Conservation (phyloP, 2,888 invertebrate species). For the Sminthurinus aureus region DNA sequence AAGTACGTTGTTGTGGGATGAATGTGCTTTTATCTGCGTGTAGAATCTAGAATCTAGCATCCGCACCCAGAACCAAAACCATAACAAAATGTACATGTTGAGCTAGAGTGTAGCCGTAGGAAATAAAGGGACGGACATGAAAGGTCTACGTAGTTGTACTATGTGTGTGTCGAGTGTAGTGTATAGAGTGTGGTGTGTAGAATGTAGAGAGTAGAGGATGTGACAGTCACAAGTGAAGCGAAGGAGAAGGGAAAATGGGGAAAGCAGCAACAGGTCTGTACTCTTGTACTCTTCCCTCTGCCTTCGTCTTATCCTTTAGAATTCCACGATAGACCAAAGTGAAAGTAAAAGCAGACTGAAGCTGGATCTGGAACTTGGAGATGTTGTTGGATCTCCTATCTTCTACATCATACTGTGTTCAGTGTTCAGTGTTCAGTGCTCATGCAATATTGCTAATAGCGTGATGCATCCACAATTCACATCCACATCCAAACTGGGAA, state of each 20-base stretch:
- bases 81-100: too few relatives aligned
- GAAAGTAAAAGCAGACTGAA: too few relatives aligned
- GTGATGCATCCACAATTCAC: not conserved
- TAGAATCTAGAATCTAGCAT: too few relatives aligned
- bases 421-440: not conserved
- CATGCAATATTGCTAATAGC: not conserved
- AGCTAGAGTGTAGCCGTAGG: too few relatives aligned
- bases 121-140: not conserved
- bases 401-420: not conserved
- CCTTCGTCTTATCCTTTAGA: too few relatives aligned
- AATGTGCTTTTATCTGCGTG: too few relatives aligned
- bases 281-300: not conserved
- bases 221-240: constrained; percentile 3
- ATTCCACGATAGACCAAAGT: too few relatives aligned
- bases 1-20: too few relatives aligned
- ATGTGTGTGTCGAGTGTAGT: too few relatives aligned
- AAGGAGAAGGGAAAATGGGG: not conserved
- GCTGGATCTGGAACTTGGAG: not conserved
- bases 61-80: too few relatives aligned
- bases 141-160: not conserved
- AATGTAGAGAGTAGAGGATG: not conserved
- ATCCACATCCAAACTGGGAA: not conserved
- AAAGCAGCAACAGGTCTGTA: not conserved
- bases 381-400: not conserved
- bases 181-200: not conserved